phyloP scores from a whole-genome alignment of 2,797 vertebrate species.

The Thripadectes ignobilis region DNA sequence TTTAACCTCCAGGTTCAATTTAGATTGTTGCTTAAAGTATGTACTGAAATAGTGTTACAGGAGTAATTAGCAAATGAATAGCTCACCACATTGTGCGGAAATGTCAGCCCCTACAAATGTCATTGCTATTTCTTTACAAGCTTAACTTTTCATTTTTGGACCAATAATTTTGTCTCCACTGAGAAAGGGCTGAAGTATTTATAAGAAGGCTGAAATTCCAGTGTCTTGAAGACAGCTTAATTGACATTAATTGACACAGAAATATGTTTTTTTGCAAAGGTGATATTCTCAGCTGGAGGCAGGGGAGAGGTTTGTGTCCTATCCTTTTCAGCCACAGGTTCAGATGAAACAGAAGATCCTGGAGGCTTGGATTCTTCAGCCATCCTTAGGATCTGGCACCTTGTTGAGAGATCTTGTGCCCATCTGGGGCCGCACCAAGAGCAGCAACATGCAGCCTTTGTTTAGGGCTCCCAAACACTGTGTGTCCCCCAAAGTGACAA shows the following conservation, averaged over 20 bases:
- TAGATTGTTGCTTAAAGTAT: not conserved
- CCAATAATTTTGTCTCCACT: not conserved
- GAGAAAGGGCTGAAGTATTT: not conserved
- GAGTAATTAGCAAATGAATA: constrained; percentile 47
- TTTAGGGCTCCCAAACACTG: not conserved
- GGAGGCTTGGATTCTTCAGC: not conserved
- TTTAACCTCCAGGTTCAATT: constrained; percentile 21
- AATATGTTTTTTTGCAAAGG: not conserved
- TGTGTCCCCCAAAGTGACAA: not conserved
- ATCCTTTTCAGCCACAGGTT: not conserved
- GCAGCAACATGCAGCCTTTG: not conserved
- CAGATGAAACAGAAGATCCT: not conserved
- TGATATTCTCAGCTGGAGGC: not conserved
- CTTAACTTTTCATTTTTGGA: not conserved
- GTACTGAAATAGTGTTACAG: not conserved
- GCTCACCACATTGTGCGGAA: not conserved
- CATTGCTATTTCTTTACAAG: not conserved
- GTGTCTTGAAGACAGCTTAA: not conserved
- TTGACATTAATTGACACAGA: not conserved
- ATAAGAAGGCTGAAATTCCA: not conserved
- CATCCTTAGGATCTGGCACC: not conserved
- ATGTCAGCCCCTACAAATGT: not conserved
- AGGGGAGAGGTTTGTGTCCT: not conserved
- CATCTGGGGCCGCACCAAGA: not conserved
- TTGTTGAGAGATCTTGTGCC: not conserved